Conservation (phyloP, 2,888 invertebrate species). For the Galerucella pusilla region DNA sequence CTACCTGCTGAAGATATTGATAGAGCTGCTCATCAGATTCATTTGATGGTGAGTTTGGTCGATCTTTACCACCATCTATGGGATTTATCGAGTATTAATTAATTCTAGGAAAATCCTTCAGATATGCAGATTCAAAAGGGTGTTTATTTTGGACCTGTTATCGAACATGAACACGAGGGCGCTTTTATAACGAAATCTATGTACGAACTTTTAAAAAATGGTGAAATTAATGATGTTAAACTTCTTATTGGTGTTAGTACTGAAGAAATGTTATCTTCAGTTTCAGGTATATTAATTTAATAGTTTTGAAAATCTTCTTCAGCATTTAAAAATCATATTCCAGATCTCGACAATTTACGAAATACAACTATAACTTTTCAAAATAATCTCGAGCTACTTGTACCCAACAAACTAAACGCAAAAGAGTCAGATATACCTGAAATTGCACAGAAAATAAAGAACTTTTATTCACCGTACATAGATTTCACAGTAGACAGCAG, state of each 20-base stretch:
- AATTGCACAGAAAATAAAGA: conserved; percentile 41
- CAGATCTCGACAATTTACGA: conserved; percentile 11
- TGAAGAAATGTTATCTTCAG: conserved; percentile 40
- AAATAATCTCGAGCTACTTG: conserved; percentile 24
- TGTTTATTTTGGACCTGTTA: conserved; percentile 47
- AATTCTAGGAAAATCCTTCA: conserved; percentile 38
- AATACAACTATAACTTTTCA: conserved; percentile 19
- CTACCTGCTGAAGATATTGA: conserved; percentile 46
- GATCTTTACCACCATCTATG: background rate
- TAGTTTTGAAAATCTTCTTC: background rate
- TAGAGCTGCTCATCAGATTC: conserved; percentile 41
- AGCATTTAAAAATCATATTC: background rate
- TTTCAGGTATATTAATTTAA: background rate
- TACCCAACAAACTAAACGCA: conserved; percentile 45
- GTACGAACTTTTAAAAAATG: conserved; percentile 42
- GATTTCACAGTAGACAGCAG: conserved; percentile 28
- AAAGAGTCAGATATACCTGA: conserved; percentile 18
- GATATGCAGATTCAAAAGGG: conserved; percentile 45
- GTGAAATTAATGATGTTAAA: conserved; percentile 43
- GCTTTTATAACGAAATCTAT: conserved; percentile 46
- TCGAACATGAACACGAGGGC: conserved; percentile 45
- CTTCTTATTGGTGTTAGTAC: conserved; percentile 46
- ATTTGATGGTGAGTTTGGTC: conserved; percentile 23
- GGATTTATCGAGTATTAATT: background rate
- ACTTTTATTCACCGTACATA: conserved; percentile 40